These are phyloP conservation scores for Sorex fumeus DNA, from an alignment of 2,113 vertebrate genomes.

Conservation along the genomic window DNA sequence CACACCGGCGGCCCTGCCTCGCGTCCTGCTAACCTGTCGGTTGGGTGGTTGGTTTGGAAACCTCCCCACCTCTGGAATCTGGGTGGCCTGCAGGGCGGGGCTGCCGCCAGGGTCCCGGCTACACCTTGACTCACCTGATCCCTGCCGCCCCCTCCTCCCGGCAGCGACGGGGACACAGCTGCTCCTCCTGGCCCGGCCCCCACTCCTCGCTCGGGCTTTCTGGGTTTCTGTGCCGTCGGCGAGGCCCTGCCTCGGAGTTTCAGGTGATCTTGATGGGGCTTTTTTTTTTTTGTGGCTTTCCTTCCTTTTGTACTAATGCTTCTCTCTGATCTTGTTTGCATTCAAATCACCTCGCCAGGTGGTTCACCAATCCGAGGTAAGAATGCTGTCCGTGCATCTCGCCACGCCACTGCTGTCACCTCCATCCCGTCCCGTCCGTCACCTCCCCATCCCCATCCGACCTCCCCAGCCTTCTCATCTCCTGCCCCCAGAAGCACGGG, in stretches of 20 bases:
- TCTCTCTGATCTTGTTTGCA: conserved; percentile 99
- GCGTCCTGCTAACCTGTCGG: conserved; percentile 87
- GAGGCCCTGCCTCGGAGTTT: conserved; percentile 81
- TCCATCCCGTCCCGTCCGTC: conserved; percentile 89
- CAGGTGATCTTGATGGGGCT: conserved; percentile 87
- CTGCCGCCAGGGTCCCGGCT: neutral
- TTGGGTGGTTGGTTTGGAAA: conserved; percentile 89
- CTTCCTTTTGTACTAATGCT: conserved; percentile 95
- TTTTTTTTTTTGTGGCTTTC: conserved; percentile 88
- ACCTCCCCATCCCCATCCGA: conserved; percentile 86
- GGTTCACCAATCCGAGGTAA: conserved; percentile 99
- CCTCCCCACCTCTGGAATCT: conserved; percentile 87
- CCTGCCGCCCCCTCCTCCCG: neutral
- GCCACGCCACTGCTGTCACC: conserved; percentile 87
- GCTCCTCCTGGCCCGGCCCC: conserved; percentile 84
- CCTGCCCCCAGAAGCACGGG: conserved; percentile 80
- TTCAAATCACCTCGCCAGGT: conserved; percentile 99
- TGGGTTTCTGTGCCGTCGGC: neutral
- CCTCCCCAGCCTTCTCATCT: conserved; percentile 89
- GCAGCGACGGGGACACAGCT: conserved; percentile 72
- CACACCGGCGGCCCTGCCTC: conserved; percentile 69
- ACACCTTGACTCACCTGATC: neutral
- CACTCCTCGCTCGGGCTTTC: conserved; percentile 77
- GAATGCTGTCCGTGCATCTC: conserved; percentile 94
- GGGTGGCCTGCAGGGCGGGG: neutral